These are phyloP conservation scores for Arctopsyche grandis DNA, from an alignment of 1,140 invertebrate species.

Conservation along the genomic window DNA sequence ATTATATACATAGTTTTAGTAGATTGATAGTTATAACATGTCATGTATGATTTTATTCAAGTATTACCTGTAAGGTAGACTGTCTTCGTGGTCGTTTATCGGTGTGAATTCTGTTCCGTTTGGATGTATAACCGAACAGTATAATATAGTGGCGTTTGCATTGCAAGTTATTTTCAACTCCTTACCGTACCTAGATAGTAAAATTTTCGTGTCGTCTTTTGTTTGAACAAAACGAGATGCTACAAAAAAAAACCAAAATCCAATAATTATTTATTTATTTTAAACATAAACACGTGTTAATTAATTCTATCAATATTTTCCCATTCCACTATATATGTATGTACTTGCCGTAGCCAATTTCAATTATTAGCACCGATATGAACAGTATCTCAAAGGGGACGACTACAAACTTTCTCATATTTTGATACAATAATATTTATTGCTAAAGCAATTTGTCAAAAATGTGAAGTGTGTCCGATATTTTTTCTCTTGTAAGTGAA, in stretches of 20 bases:
- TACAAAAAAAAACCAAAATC: no score
- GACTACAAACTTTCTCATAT: no score
- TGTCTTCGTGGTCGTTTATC: constrained; percentile 39
- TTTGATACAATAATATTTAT: neutral
- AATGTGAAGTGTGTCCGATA: neutral
- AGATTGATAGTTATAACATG: no score
- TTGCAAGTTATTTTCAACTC: constrained; percentile 54
- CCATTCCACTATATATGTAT: no score
- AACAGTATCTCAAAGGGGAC: no score
- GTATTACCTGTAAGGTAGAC: neutral
- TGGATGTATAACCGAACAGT: constrained; percentile 64
- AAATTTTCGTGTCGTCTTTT: neutral
- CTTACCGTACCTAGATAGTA: constrained; percentile 25
- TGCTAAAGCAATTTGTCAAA: neutral
- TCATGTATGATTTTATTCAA: no score
- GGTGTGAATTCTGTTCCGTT: constrained; percentile 62
- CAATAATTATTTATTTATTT: no score
- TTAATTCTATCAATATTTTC: no score
- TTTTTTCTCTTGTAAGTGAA: neutral
- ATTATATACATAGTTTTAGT: constrained; percentile 14
- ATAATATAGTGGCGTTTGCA: constrained; percentile 57
- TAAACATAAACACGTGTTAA: no score
- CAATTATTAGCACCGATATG: no score
- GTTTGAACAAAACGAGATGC: neutral
- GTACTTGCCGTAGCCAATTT: no score